Percentiles rank a stretch among this genome's conserved stretches.
Conservation (phyloP, 2,113 vertebrate species). For the Atrichornis clamosus region DNA sequence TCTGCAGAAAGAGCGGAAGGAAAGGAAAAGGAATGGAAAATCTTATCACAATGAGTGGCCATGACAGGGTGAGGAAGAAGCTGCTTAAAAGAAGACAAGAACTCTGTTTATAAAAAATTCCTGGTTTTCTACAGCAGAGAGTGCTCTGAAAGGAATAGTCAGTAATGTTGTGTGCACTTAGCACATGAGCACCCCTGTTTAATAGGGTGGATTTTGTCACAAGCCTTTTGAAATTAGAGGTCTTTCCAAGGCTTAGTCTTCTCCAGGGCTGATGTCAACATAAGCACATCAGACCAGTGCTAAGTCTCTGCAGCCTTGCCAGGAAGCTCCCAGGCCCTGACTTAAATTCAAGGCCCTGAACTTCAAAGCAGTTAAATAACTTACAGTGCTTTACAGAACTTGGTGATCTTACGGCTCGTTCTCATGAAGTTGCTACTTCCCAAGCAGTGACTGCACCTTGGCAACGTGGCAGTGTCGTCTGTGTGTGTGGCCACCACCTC, state of each 20-base stretch:
- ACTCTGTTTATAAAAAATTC: not conserved
- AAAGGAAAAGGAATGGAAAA: constrained; percentile 84
- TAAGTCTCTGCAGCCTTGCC: not conserved
- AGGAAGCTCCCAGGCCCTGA: not conserved
- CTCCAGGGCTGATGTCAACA: not conserved
- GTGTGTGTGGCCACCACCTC: not conserved
- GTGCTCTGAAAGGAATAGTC: not conserved
- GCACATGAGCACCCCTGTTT: not conserved
- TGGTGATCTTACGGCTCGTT: not conserved
- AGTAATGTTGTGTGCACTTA: not conserved
- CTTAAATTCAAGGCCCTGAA: not conserved
- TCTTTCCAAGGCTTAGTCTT: constrained; percentile 1
- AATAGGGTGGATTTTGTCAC: not conserved
- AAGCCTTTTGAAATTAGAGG: not conserved
- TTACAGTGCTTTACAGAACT: not conserved
- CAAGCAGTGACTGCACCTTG: not conserved
- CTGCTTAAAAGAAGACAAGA: not conserved
- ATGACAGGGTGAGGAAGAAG: constrained; percentile 66
- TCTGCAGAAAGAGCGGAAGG: constrained; percentile 88
- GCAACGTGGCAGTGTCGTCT: not conserved
- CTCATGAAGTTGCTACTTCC: not conserved
- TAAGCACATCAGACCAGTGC: not conserved
- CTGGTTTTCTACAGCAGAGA: not conserved
- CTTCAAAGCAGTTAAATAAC: not conserved
- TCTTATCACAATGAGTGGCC: constrained; percentile 91